Conservation (phyloP, 2,113 vertebrate genomes). For the Tringa solitaria region DNA sequence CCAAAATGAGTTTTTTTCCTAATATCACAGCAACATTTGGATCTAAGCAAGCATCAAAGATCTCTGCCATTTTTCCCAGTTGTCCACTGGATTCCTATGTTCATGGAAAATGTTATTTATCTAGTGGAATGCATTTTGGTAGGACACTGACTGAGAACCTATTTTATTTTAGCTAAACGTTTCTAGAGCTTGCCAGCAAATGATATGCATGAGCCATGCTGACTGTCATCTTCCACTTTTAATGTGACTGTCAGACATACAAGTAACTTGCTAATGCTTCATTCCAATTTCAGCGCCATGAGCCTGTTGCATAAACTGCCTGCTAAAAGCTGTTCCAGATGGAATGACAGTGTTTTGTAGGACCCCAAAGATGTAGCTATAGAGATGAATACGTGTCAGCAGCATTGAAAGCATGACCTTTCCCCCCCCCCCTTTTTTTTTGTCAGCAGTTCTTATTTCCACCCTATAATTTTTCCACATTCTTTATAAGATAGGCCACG, state of each 20-base stretch:
- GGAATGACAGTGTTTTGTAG: neutral
- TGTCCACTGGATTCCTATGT: neutral
- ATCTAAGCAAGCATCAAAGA: neutral
- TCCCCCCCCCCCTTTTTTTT: neutral
- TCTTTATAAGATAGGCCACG: neutral
- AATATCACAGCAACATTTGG: neutral
- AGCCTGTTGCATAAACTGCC: neutral
- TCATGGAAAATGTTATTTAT: neutral
- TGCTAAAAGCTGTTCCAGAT: slow-evolving; percentile 43
- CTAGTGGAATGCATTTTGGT: neutral
- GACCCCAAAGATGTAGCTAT: neutral
- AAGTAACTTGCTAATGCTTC: slow-evolving; percentile 32
- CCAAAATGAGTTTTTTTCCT: neutral
- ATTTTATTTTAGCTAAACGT: slow-evolving; percentile 4
- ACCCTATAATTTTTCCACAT: neutral
- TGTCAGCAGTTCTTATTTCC: neutral
- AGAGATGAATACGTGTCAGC: neutral
- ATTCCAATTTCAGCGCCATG: neutral
- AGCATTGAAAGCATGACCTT: neutral
- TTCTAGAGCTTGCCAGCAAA: slow-evolving; percentile 33
- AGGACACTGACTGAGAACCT: neutral
- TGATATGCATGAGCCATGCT: slow-evolving; percentile 6
- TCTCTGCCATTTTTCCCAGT: neutral
- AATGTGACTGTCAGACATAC: slow-evolving; percentile 45
- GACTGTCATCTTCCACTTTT: slow-evolving; percentile 36